Evolutionary conservation across 2,888 invertebrate genomes (phyloP).

Genomic region (Nomada ruficornis): DNA sequence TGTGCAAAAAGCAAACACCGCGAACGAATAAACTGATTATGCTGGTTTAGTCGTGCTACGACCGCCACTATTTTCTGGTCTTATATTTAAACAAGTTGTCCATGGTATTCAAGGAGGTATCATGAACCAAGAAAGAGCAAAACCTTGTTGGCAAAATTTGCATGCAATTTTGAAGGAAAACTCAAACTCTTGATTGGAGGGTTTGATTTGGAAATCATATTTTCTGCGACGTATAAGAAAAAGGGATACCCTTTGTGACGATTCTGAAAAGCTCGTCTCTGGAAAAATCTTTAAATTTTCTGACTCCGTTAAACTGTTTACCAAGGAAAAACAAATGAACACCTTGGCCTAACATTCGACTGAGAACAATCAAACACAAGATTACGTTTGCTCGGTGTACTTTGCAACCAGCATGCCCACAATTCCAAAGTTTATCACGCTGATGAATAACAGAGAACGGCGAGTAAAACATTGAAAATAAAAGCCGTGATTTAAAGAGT

Average conservation of each 20-base stretch:
- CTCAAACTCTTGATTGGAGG: too few species aligned
- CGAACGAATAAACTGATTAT: constrained; percentile 42
- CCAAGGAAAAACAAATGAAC: neutral
- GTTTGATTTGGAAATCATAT: too few species aligned
- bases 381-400: neutral
- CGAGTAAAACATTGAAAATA: constrained; percentile 13
- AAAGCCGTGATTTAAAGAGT: neutral
- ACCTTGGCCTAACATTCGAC: neutral
- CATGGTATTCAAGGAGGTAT: too few species aligned
- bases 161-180: neutral
- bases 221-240: too few species aligned
- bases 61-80: neutral
- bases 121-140: too few species aligned
- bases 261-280: too few species aligned
- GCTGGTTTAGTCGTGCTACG: neutral
- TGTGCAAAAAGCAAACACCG: constrained; percentile 17
- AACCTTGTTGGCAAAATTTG: too few species aligned
- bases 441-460: neutral
- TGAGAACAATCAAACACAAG: neutral
- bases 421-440: neutral
- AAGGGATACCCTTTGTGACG: too few species aligned
- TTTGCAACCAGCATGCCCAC: neutral
- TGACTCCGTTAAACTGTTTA: too few species aligned
- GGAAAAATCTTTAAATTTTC: too few species aligned
- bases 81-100: neutral